phyloP scores from a whole-genome alignment of 2,888 invertebrate species.

The Silvanus unidentatus region DNA sequence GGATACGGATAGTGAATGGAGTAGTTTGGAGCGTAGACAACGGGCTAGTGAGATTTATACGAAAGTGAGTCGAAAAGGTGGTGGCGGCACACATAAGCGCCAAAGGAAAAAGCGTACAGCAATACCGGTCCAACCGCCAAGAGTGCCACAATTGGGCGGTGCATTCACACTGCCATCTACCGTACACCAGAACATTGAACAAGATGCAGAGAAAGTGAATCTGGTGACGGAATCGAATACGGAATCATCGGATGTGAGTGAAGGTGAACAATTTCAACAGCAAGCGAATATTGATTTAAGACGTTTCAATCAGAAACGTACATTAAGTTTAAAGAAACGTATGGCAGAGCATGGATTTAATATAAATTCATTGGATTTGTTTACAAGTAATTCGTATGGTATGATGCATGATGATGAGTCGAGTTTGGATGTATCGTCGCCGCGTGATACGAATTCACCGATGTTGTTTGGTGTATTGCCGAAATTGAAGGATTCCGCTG shows the following conservation, averaged over 20 bases:
- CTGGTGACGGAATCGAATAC: constrained; percentile 44
- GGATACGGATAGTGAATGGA: constrained; percentile 87
- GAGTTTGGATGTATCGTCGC: constrained; percentile 60
- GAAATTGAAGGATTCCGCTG: constrained; percentile 52
- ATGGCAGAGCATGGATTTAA: constrained; percentile 41
- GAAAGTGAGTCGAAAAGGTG: constrained; percentile 61
- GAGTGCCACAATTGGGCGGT: constrained; percentile 42
- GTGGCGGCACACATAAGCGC: constrained; percentile 63
- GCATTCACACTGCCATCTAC: constrained; percentile 39
- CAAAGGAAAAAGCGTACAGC: constrained; percentile 68
- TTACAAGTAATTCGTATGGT: constrained; percentile 46
- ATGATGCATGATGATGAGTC: constrained; percentile 60
- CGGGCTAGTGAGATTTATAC: constrained; percentile 56
- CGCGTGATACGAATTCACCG: constrained; percentile 60
- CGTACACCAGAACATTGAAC: constrained; percentile 35
- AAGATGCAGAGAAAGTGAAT: constrained; percentile 33
- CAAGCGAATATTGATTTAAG: constrained; percentile 36
- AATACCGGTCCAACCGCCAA: constrained; percentile 80
- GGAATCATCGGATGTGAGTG: constrained; percentile 43
- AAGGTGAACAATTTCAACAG: constrained; percentile 34
- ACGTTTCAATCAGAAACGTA: constrained; percentile 42
- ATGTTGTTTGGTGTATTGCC: constrained; percentile 49
- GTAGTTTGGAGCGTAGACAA: constrained; percentile 58
- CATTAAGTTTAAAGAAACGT: constrained; percentile 45
- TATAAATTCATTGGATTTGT: constrained; percentile 43